These are phyloP conservation scores for Ptychochromis oligacanthus DNA, from an alignment of 2,113 vertebrate species.

Conservation along the genomic window DNA sequence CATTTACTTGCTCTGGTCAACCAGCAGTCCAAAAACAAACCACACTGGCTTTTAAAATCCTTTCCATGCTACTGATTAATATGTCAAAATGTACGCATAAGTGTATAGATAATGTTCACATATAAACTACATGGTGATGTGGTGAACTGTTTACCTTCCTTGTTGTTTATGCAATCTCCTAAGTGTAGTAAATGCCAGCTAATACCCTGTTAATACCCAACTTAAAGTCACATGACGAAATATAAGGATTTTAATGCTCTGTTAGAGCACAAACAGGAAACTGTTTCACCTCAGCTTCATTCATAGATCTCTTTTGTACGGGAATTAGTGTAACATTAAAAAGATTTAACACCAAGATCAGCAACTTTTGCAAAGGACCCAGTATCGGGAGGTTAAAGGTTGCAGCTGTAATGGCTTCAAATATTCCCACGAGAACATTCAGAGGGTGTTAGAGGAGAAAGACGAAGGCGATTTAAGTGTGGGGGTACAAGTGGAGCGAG, in stretches of 20 bases:
- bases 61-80: not conserved
- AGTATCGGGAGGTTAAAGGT: not conserved
- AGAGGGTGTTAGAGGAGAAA: not conserved
- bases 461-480: slow-evolving; percentile 21
- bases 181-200: not conserved
- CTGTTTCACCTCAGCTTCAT: not conserved
- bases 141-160: not conserved
- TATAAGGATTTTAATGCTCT: not conserved
- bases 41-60: not conserved
- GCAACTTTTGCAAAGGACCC: not conserved
- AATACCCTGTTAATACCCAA: not conserved
- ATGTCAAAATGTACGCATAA: not conserved
- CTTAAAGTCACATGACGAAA: slow-evolving; percentile 6
- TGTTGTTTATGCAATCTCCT: not conserved
- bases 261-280: not conserved
- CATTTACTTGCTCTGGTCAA: not conserved
- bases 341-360: not conserved
- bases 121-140: too few relatives aligned
- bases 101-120: not conserved
- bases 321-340: not conserved
- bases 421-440: not conserved
- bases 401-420: not conserved
- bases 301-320: not conserved
- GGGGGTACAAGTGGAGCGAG: slow-evolving; percentile 11
- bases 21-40: not conserved